These are phyloP conservation scores for Laupala kohalensis DNA, from an alignment of 1,140 invertebrate species.

Conservation along the genomic window DNA sequence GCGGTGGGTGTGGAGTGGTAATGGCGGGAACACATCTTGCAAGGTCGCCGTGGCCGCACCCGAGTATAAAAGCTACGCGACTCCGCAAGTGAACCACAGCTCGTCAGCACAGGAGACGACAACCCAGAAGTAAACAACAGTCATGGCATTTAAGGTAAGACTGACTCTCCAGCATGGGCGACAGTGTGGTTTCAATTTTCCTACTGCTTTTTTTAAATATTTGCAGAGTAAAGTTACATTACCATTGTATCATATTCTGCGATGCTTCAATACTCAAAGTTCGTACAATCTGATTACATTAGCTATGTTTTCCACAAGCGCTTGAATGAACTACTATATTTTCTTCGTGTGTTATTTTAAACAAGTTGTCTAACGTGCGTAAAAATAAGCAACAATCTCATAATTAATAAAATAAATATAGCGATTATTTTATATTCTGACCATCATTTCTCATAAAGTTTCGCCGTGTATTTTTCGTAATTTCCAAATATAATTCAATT, in stretches of 20 bases:
- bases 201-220: background rate
- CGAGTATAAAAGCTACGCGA: background rate
- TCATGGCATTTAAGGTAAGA: constrained; percentile 10
- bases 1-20: no score
- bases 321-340: background rate
- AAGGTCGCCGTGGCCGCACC: background rate
- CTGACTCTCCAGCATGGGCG: background rate
- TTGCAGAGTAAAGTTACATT: no score
- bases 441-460: no score
- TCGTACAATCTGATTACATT: background rate
- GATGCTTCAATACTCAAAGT: background rate
- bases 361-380: no score
- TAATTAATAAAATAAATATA: no score
- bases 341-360: background rate
- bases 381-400: no score
- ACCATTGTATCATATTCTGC: background rate
- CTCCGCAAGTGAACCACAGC: background rate
- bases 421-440: no score
- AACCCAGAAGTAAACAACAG: constrained; percentile 1
- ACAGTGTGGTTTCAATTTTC: background rate
- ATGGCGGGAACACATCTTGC: no score
- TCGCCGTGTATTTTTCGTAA: no score
- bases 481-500: no score
- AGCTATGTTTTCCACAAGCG: background rate
- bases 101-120: background rate